Conservation (phyloP, 2,888 invertebrate species). For the Corythucha ciliata region DNA sequence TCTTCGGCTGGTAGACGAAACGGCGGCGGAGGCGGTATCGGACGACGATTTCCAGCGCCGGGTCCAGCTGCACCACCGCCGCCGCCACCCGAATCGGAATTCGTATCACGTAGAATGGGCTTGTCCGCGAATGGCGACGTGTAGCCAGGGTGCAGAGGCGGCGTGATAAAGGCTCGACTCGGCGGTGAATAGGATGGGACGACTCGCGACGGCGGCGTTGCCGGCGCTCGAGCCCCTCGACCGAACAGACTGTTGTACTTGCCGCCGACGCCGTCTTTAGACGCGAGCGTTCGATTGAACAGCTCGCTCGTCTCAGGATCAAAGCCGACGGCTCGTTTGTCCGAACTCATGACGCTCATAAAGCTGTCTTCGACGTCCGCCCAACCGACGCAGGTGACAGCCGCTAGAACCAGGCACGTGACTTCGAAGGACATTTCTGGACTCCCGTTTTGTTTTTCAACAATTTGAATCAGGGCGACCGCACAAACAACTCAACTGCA, state of each 20-base stretch:
- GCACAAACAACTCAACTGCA: too few species aligned
- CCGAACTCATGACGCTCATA: slow-evolving; percentile 27
- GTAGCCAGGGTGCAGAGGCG: slow-evolving; percentile 73
- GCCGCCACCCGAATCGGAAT: slow-evolving; percentile 44
- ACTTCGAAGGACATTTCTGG: too few species aligned
- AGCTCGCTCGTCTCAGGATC: slow-evolving; percentile 34
- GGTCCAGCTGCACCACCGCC: too few species aligned
- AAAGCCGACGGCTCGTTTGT: slow-evolving; percentile 32
- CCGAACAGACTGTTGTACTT: slow-evolving; percentile 32
- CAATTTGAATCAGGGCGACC: too few species aligned
- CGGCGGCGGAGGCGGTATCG: slow-evolving; percentile 70
- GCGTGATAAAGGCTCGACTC: slow-evolving; percentile 64
- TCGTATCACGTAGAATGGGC: slow-evolving; percentile 69
- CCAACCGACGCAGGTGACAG: too few species aligned
- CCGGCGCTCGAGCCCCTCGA: slow-evolving; percentile 55
- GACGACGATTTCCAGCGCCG: slow-evolving; percentile 61
- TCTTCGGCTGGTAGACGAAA: slow-evolving; percentile 53
- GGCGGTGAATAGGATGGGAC: slow-evolving; percentile 72
- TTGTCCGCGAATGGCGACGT: slow-evolving; percentile 77
- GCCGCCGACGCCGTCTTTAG: too few species aligned
- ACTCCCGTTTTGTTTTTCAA: too few species aligned
- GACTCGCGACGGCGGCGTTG: slow-evolving; percentile 34
- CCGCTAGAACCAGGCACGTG: too few species aligned
- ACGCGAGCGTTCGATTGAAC: slow-evolving; percentile 35
- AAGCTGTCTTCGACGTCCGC: slow-evolving; percentile 20